Base-by-base conservation (phyloP, 2,113 vertebrate genomes). In the Halcyon malimbica region DNA sequence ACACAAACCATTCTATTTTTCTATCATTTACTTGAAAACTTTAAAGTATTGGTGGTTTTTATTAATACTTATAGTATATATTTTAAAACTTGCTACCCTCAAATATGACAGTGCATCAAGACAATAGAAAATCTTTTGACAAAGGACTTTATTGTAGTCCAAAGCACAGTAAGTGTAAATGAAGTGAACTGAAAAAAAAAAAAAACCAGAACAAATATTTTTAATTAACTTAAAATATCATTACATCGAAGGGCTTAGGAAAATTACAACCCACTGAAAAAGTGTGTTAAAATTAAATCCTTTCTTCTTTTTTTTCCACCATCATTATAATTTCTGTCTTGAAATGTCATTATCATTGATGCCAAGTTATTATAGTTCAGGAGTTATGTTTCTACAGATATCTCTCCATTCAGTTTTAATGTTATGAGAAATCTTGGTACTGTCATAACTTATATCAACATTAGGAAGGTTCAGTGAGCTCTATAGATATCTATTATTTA, bases 331-430 rank as follows among this genome's bases (percentile, higher is more conserved):
- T 83, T 93, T 87, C 51, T 83, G 83, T 80, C 96, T 97, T 96
- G 78, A 97, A 84, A 95, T 91, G 54, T 51, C 83, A 94, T 97
- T 96, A 94, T 89, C 64, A 70, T 63, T 77, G 75, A 96, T 33
- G 67, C 37, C 84, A 95, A 97, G 41, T 96, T 96, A 94, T 96
- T 97, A 92, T 23, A 95, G 11, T 90, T 70, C 67, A 82, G 81
- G 71, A 96, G 71, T 90, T 96, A 73, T 60, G 56, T 88, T 97
- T 91, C 78, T 89, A 60, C 81, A 82, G 92, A 60, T 85, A 90
- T 87, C 48, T 91, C 63, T 95, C 78, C n/a, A 82, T 89, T 94
- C 48, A 48, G 37, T 68, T 62, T 87, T 93, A 87, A 93, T 78
- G 37, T 70, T 93, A 91, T 74, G 39, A 31, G 76, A 84, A 86